Evolutionary conservation across 2,113 vertebrate species (phyloP).

Genomic region (Apteryx mantelli): DNA sequence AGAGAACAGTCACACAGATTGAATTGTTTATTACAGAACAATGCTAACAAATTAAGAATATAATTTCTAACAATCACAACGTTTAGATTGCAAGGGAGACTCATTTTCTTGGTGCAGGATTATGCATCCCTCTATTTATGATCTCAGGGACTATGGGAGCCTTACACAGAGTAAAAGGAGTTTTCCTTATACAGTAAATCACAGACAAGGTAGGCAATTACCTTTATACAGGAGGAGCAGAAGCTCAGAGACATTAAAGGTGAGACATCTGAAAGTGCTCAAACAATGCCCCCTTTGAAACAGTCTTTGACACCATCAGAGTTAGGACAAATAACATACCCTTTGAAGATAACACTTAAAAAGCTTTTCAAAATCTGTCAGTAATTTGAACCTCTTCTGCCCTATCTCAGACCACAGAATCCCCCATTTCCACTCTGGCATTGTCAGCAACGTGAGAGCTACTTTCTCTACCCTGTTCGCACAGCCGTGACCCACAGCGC

Average conservation of each 20-base stretch:
- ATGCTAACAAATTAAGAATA: background rate
- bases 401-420: background rate
- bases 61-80: background rate
- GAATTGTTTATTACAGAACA: background rate
- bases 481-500: background rate
- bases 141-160: background rate
- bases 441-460: background rate
- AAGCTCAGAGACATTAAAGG: constrained; percentile 31
- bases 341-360: constrained; percentile 57
- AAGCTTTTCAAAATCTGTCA: constrained; percentile 49
- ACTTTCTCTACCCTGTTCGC: background rate
- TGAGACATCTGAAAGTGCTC: constrained; percentile 49
- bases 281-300: constrained; percentile 44
- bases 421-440: background rate
- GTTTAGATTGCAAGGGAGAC: background rate
- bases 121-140: background rate
- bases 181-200: background rate
- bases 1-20: background rate
- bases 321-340: constrained; percentile 6
- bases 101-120: background rate
- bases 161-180: background rate
- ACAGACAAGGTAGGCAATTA: background rate
- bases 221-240: background rate
- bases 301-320: constrained; percentile 49
- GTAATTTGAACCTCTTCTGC: constrained; percentile 37